Evolutionary conservation across 1,140 invertebrate genomes (phyloP).

Genomic region (Caenorhabditis remanei): DNA sequence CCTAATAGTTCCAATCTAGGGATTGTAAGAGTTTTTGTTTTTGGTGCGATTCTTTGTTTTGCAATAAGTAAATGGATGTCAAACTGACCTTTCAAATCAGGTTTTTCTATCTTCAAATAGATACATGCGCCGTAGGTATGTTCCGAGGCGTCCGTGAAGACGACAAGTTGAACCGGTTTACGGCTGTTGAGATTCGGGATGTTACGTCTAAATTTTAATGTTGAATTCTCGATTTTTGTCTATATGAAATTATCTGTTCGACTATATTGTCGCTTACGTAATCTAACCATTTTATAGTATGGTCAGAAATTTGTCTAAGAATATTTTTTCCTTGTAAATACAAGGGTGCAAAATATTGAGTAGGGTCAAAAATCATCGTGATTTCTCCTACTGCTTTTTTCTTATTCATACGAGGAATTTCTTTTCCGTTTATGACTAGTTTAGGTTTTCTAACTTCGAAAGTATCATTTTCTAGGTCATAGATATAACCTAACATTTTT

Average conservation of each 20-base stretch:
- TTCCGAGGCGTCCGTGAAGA: not conserved
- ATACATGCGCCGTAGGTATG: not conserved
- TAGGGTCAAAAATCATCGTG: not conserved
- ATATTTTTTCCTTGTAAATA: not conserved
- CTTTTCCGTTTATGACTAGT: not conserved
- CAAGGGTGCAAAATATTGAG: not conserved
- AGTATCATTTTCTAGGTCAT: not conserved
- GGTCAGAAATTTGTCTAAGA: not conserved
- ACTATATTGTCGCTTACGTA: not conserved
- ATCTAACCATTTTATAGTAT: not conserved
- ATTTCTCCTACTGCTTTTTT: not conserved
- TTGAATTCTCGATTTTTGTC: not conserved
- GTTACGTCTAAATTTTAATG: not conserved
- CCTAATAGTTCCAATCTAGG: not conserved
- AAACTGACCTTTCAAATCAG: not conserved
- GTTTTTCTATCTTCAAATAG: not conserved
- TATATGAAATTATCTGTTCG: not conserved
- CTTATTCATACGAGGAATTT: not conserved
- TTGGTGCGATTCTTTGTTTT: slow-evolving; percentile 10
- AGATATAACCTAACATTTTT: not conserved
- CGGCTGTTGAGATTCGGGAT: not conserved
- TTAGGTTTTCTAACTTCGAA: not conserved
- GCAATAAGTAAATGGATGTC: not conserved
- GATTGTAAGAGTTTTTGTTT: not conserved
- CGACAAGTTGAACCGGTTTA: not conserved